Evolutionary conservation across 1,140 invertebrate genomes (phyloP), one percentile per base, ranked within the genome.

Genomic region (Drosophila parvula): DNA sequence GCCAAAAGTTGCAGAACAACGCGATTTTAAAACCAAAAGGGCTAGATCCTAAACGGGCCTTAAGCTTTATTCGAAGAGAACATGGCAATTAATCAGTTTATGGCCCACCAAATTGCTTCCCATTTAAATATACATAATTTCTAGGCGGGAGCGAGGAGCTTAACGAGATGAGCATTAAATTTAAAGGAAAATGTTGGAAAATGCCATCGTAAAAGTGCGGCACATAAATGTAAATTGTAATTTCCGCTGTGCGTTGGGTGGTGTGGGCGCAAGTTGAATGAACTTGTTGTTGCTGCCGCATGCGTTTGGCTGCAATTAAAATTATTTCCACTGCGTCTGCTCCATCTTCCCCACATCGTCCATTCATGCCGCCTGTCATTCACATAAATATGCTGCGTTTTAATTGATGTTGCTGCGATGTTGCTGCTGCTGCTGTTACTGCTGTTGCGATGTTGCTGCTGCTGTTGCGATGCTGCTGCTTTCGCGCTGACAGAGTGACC

Each of bases 251-350:
- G 64, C 36, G 16, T 1, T 10, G 18, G 47, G 56, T 16, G 27
- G 30, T 41, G 44, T 41, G 58, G 30, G 32, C 53, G 41, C 47
- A 77, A 83, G 83, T 86, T 86, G 84, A 86, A 86, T 67, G 83
- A 86, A 86, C 83, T 78, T 77, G 55, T 58, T 61, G 58, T 57
- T 81, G 79, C 57, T 81, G 79, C 57, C 81, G 79, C 61, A 34
- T 78, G 81, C 81, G 77, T 80, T 82, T 63, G 77, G 62, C 60
- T 89, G 83, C 83, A 86, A 86, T 86, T 89, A 86, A 89, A 86
- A 89, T 86, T 79, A 79, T 77, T 79, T 80, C 68, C 71, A 74
- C 51, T 56, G 48, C 50, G 34, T 61, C 59, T 61, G 40, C 53
- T 57, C 48, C 73, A 74, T 41, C 22, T 22, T 76, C 48, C 55